Evolutionary conservation across 2,113 vertebrate genomes (phyloP).

Genomic region (Callipepla californica): DNA sequence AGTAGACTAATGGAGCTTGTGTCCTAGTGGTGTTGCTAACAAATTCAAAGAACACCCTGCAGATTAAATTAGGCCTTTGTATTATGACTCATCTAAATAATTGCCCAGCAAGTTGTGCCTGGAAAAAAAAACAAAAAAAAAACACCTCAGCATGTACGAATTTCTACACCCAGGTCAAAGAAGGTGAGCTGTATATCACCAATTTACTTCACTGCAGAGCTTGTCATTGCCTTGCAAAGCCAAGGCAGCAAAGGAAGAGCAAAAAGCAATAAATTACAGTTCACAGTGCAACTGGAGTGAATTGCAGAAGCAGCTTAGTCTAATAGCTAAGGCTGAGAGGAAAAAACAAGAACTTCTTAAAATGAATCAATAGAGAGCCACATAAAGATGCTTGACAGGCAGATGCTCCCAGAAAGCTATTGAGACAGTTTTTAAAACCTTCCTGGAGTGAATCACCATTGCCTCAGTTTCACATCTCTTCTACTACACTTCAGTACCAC

Average conservation of each 20-base stretch:
- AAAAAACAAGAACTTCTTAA: neutral
- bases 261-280: neutral
- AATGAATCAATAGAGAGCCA: neutral
- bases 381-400: neutral
- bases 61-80: slow-evolving; percentile 23
- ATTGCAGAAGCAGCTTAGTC: neutral
- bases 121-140: neutral
- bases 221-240: neutral
- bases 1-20: neutral
- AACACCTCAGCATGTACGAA: slow-evolving; percentile 17
- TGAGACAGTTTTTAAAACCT: neutral
- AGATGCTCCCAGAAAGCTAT: neutral
- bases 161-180: slow-evolving; percentile 47
- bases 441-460: neutral
- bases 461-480: neutral
- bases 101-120: slow-evolving; percentile 8
- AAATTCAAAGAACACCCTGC: slow-evolving; percentile 6
- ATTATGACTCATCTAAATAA: slow-evolving; percentile 54
- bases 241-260: neutral
- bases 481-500: neutral
- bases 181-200: slow-evolving; percentile 27
- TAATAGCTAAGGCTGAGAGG: neutral
- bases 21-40: neutral
- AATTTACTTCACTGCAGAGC: slow-evolving; percentile 1
- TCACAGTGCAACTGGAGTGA: neutral